A percentile compares a stretch with the other conserved stretches of the same genome.
Evolutionary conservation across 1,140 invertebrate genomes (phyloP).

Genomic region (Battus philenor): DNA sequence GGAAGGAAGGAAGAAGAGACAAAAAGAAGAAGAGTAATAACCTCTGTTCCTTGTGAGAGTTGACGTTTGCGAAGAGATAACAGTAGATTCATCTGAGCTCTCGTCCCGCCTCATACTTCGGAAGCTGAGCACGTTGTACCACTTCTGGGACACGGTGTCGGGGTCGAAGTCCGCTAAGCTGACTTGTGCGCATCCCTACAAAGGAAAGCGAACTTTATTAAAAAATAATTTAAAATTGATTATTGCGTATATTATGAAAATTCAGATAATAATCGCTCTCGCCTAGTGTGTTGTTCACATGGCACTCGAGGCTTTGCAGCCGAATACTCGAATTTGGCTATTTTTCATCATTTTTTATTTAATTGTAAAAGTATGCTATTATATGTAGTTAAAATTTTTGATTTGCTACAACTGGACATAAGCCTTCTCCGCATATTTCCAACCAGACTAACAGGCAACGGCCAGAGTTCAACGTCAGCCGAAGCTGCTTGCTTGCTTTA

Average conservation of each 20-base stretch:
- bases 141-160: conserved; percentile 87
- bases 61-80: conserved; percentile 96
- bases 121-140: conserved; percentile 96
- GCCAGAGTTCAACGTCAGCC: no score
- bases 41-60: conserved; percentile 95
- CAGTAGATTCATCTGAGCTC: conserved; percentile 97
- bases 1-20: no score
- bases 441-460: no score
- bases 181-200: conserved; percentile 95
- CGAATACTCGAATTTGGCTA: conserved; percentile 75
- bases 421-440: no score
- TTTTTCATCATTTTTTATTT: conserved; percentile 53
- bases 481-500: no score
- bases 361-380: no score
- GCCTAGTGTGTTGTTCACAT: conserved; percentile 55
- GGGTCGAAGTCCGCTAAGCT: conserved; percentile 95
- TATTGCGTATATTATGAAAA: neutral
- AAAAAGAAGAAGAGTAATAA: no score
- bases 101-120: conserved; percentile 93
- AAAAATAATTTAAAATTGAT: conserved; percentile 5
- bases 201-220: conserved; percentile 29
- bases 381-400: no score
- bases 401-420: no score
- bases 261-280: conserved; percentile 65
- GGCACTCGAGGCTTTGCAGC: conserved; percentile 57